A percentile compares a stretch with the other conserved stretches of the same genome.
phyloP scores from a whole-genome alignment of 2,888 invertebrate species.

The Andrena fulva region DNA sequence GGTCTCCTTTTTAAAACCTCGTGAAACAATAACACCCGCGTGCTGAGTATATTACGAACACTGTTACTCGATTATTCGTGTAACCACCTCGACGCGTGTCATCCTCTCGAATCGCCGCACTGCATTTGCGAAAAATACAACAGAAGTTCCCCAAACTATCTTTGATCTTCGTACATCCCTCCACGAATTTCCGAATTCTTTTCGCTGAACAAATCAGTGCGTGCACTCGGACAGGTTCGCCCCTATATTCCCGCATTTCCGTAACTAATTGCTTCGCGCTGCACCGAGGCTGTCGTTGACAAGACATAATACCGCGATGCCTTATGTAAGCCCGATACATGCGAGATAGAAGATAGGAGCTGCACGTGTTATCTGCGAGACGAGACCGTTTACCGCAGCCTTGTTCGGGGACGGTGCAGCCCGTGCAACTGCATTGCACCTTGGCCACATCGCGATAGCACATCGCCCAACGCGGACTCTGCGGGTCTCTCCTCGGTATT shows the following conservation, averaged over 20 bases:
- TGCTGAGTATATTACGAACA: not conserved
- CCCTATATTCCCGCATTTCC: constrained; percentile 36
- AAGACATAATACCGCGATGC: constrained; percentile 50
- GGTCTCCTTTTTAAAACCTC: not conserved
- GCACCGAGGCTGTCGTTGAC: constrained; percentile 53
- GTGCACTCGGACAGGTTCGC: not conserved
- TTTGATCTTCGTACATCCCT: not conserved
- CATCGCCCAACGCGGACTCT: not conserved
- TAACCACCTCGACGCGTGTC: not conserved
- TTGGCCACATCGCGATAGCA: constrained; percentile 49
- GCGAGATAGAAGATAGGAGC: constrained; percentile 45
- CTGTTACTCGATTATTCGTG: not conserved
- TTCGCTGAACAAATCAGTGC: not conserved
- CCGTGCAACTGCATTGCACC: constrained; percentile 54
- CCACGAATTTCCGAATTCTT: not conserved
- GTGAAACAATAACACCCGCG: not conserved
- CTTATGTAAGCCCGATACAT: constrained; percentile 63
- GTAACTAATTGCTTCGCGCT: constrained; percentile 54
- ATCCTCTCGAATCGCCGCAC: not conserved
- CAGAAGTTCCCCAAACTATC: not conserved
- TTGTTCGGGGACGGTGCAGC: constrained; percentile 55
- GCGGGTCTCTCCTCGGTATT: constrained; percentile 28
- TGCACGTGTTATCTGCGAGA: constrained; percentile 55
- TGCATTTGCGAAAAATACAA: not conserved
- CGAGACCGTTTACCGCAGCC: constrained; percentile 62